Evolutionary conservation across 2,888 invertebrate species (phyloP).

Genomic region (Acanthococcus lagerstroemiae): DNA sequence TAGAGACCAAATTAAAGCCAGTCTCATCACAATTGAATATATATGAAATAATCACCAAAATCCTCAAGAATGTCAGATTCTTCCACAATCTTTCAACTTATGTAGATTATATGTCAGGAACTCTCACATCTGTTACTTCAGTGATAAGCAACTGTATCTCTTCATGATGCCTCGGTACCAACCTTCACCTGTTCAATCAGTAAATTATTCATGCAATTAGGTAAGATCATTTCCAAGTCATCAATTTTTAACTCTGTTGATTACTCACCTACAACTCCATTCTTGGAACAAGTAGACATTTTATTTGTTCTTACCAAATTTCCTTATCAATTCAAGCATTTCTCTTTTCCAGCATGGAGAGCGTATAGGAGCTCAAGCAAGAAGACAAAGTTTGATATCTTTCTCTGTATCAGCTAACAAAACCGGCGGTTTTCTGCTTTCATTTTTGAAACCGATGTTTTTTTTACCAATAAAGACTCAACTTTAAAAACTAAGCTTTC

Average conservation of each 20-base stretch:
- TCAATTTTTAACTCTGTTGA: not conserved
- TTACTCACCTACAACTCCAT: not conserved
- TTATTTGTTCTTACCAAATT: not conserved
- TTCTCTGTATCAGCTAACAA: too few relatives aligned
- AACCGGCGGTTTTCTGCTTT: too few relatives aligned
- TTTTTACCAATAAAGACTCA: too few relatives aligned
- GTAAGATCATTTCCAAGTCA: not conserved
- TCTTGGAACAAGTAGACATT: not conserved
- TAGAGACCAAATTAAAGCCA: conserved; percentile 37
- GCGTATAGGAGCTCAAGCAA: too few relatives aligned
- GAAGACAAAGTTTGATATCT: too few relatives aligned
- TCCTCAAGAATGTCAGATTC: not conserved
- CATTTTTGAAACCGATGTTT: too few relatives aligned
- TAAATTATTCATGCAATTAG: not conserved
- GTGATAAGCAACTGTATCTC: not conserved
- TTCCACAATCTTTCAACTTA: not conserved
- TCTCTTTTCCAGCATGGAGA: not conserved
- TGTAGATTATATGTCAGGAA: not conserved
- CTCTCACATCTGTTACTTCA: not conserved
- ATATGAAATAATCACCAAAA: not conserved
- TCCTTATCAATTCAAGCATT: not conserved
- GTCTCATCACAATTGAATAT: not conserved
- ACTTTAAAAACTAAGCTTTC: too few relatives aligned
- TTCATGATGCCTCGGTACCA: not conserved
- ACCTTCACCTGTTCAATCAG: not conserved